Evolutionary conservation across 1,140 invertebrate genomes (phyloP).

Genomic region (Tetragnatha versicolor): DNA sequence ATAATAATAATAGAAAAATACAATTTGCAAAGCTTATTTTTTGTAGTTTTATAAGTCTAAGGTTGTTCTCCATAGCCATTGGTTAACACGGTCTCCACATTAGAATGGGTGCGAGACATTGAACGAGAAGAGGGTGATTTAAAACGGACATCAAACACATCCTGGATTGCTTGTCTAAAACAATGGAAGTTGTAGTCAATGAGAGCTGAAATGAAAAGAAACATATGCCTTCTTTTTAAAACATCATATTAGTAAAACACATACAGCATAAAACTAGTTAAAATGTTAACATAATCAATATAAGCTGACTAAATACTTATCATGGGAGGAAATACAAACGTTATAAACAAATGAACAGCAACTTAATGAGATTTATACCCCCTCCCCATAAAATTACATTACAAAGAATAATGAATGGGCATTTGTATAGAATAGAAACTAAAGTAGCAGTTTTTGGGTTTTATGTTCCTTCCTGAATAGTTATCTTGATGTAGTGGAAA

Average conservation of each 20-base stretch:
- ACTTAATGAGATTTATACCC: no score
- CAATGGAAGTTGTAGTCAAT: conserved; percentile 97
- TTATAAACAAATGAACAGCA: no score
- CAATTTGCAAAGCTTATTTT: background rate
- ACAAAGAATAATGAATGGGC: no score
- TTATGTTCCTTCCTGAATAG: no score
- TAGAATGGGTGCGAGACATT: conserved; percentile 34
- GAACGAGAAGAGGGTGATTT: conserved; percentile 37
- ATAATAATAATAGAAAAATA: background rate
- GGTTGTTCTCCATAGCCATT: conserved; percentile 39
- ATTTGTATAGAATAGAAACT: no score
- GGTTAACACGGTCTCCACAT: conserved; percentile 23
- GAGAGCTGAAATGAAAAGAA: conserved; percentile 73
- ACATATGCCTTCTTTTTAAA: background rate
- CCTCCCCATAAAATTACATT: no score
- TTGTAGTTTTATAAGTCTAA: background rate
- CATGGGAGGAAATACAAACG: no score
- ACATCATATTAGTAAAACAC: conserved; percentile 2
- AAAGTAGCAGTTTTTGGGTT: no score
- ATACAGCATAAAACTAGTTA: background rate
- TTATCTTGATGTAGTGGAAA: no score
- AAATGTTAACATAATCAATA: no score
- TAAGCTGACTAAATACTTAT: no score
- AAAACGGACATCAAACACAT: conserved; percentile 79
- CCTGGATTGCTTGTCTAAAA: conserved; percentile 89